phyloP scores from a whole-genome alignment of 2,113 vertebrate genomes.

The Aegotheles bennettii region DNA sequence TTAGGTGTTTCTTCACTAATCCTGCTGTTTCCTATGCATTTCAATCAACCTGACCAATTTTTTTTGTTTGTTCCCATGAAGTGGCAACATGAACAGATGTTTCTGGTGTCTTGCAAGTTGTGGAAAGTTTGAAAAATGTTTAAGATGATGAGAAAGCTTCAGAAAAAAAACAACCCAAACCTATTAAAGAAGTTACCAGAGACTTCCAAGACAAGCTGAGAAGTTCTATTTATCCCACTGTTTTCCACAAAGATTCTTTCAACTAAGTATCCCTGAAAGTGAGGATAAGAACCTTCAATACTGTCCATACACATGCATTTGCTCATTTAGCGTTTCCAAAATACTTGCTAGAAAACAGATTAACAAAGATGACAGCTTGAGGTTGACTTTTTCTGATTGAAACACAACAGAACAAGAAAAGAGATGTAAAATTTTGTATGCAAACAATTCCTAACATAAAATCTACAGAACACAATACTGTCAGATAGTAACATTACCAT shows the following conservation, averaged over 20 bases:
- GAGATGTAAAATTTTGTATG: not conserved
- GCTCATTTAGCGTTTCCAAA: not conserved
- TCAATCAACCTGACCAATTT: not conserved
- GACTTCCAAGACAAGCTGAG: not conserved
- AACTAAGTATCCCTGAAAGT: not conserved
- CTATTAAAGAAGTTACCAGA: not conserved
- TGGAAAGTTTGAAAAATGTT: not conserved
- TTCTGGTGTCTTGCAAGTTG: not conserved
- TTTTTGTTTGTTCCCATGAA: not conserved
- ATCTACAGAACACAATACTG: not conserved
- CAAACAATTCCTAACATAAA: not conserved
- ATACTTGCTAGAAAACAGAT: not conserved
- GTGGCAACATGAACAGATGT: fast-evolving
- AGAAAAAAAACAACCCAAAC: not conserved
- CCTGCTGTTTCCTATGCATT: not conserved
- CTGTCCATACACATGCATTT: fast-evolving
- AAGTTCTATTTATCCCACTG: not conserved
- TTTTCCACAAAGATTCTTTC: not conserved
- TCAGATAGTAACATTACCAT: not conserved
- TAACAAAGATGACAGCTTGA: not conserved
- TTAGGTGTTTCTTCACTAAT: not conserved
- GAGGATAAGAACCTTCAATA: not conserved
- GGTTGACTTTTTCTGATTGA: not conserved
- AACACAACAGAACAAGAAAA: not conserved
- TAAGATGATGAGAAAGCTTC: not conserved